phyloP scores from a whole-genome alignment of 2,113 vertebrate species.

The Pardalotus punctatus region DNA sequence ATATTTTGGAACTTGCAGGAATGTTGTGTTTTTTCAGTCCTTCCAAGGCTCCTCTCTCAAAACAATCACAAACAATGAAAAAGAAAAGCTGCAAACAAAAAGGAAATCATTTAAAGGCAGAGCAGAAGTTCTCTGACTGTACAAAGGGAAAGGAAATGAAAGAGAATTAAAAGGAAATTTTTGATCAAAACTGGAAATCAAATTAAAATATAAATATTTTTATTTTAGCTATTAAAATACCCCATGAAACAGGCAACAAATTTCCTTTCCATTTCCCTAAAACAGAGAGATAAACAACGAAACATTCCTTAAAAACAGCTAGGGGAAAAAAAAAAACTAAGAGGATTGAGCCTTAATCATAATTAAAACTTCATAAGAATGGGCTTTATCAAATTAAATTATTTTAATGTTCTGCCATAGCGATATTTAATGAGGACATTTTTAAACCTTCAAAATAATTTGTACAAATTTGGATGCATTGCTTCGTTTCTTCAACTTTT shows the following conservation, averaged over 20 bases:
- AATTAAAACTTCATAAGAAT: neutral
- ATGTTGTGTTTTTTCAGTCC: rapidly evolving
- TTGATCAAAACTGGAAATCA: neutral
- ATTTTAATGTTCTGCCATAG: neutral
- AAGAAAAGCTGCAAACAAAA: neutral
- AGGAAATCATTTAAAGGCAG: neutral
- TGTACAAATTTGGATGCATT: neutral
- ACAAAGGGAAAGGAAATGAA: neutral
- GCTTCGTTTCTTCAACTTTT: neutral
- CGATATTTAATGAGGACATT: neutral
- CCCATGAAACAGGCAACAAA: neutral
- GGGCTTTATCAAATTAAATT: neutral
- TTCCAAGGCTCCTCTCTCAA: neutral
- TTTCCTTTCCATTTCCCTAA: neutral
- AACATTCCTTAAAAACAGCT: neutral
- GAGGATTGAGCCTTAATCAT: neutral
- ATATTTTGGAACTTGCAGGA: neutral
- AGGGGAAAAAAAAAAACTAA: neutral
- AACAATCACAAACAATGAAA: neutral
- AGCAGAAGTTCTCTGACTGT: neutral
- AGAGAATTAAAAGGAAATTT: neutral
- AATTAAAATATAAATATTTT: neutral
- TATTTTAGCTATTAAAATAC: neutral
- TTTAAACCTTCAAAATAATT: neutral
- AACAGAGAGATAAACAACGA: neutral